Evolutionary conservation across 1,140 invertebrate genomes (phyloP), one percentile per base, ranked within the genome.

Genomic region (Wiebesia pumilae): DNA sequence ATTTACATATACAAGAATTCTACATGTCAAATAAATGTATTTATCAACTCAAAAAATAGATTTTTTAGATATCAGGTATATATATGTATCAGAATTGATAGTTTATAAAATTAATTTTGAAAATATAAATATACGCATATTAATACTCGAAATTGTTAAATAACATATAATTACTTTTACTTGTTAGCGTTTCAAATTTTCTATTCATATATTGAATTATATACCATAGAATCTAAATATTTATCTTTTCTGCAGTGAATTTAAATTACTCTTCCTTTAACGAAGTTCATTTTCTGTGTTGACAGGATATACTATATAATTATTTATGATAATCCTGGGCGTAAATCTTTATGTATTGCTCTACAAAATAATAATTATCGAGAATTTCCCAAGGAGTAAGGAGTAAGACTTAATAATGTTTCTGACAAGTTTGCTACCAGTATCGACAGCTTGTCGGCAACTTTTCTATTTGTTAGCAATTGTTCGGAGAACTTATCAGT

Each of bases 401-500:
- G 10, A 80, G 78, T 27, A 10, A 58, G 19, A 54, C 54, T 38
- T 79, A 40, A 81, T 65, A 81, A 81, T 65, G 54, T 81, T 65
- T 24, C 0, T 62, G n/a, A 14, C n/a, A 40, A 78, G 33, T 75
- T 78, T 19, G 30, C 14, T 19, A 4, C 14, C 0, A 40, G 51
- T 83, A 83, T 73, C 47, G 67, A 75, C 69, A 82, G 81, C 62
- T 47, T 51, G 38, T 82, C 65, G 83, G 38, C n/a, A 77, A 84
- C 83, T 84, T 84, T 84, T 78, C 83, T 65, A 84, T 84, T 84
- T 78, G 73, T 47, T 78, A 35, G 81, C 27, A 65, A 84, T 43
- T 62, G 51, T 24, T 35, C 33, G 33, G 33, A 7, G 10, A 81
- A 69, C 80, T 67, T 81, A 81, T 67, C n/a, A 67, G 80, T 47